Evolutionary conservation across 2,113 vertebrate genomes (phyloP).

Genomic region (Leptosomus discolor): DNA sequence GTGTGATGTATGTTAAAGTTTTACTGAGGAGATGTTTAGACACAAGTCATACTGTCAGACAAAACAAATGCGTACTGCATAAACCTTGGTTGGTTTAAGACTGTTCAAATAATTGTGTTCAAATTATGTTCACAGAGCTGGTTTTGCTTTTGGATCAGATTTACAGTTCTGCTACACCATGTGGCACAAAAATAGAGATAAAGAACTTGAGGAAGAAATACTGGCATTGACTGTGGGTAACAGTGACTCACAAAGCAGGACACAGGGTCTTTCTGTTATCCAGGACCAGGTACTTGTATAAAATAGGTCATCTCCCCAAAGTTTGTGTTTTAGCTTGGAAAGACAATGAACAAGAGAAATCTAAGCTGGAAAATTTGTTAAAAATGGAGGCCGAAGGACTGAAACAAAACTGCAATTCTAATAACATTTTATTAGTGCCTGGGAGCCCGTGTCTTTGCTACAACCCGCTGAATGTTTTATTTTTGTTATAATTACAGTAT

Average conservation of each 20-base stretch:
- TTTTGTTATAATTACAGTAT: slow-evolving; percentile 82
- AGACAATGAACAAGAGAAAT: neutral
- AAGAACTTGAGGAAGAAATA: neutral
- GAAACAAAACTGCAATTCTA: slow-evolving; percentile 27
- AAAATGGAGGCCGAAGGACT: slow-evolving; percentile 38
- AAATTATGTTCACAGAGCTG: neutral
- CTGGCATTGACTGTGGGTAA: neutral
- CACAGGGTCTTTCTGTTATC: neutral
- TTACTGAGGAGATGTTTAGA: slow-evolving; percentile 25
- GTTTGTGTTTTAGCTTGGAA: neutral
- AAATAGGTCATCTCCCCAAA: neutral
- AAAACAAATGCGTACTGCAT: slow-evolving; percentile 9
- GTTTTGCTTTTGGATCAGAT: neutral
- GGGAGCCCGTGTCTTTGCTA: slow-evolving; percentile 46
- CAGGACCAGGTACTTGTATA: neutral
- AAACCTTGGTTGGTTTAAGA: neutral
- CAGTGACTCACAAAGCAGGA: neutral
- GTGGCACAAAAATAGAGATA: neutral
- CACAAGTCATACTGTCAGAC: neutral
- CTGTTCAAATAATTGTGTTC: slow-evolving; percentile 15
- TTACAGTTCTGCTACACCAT: neutral
- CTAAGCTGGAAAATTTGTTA: slow-evolving; percentile 4
- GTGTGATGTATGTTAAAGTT: neutral
- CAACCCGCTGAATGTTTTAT: slow-evolving; percentile 69
- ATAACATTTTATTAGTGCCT: slow-evolving; percentile 63